Percentiles rank a stretch among this genome's conserved stretches.
Evolutionary conservation across 2,888 invertebrate genomes (phyloP).

Genomic region (Drosophila ustulata): DNA sequence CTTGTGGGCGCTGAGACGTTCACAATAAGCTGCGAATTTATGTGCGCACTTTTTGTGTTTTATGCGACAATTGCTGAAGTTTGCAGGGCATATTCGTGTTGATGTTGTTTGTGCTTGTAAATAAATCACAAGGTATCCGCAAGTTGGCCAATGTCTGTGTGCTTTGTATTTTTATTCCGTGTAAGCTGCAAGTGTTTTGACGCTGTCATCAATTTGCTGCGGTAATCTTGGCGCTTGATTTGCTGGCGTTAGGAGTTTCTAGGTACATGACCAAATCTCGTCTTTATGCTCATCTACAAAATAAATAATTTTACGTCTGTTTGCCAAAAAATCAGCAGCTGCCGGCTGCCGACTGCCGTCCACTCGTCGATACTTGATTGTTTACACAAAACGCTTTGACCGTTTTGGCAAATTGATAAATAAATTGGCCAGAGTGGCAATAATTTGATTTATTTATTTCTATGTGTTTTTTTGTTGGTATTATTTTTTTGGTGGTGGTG

Average conservation of each 20-base stretch:
- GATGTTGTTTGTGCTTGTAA: not conserved
- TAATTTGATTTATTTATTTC: slow-evolving; percentile 67
- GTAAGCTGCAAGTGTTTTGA: slow-evolving; percentile 20
- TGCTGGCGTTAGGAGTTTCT: slow-evolving; percentile 33
- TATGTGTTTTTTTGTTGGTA: slow-evolving; percentile 6
- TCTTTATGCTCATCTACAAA: slow-evolving; percentile 31
- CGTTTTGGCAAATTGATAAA: slow-evolving; percentile 65
- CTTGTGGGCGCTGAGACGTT: slow-evolving; percentile 61
- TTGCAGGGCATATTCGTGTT: slow-evolving; percentile 4
- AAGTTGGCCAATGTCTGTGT: not conserved
- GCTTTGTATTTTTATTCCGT: slow-evolving; percentile 7
- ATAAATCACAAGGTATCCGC: slow-evolving; percentile 15
- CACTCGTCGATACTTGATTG: slow-evolving; percentile 41
- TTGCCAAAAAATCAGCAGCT: slow-evolving; percentile 32
- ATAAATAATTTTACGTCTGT: slow-evolving; percentile 51
- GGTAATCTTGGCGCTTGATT: slow-evolving; percentile 46
- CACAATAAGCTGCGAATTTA: slow-evolving; percentile 69
- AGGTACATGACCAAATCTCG: slow-evolving; percentile 17
- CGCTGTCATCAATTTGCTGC: slow-evolving; percentile 39
- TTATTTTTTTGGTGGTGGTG: slow-evolving; percentile 8
- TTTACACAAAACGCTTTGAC: slow-evolving; percentile 61
- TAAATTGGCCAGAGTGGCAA: slow-evolving; percentile 63
- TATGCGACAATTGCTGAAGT: slow-evolving; percentile 11
- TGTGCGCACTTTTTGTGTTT: slow-evolving; percentile 44
- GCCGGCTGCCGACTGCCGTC: slow-evolving; percentile 7